Evolutionary conservation across 2,113 vertebrate genomes (phyloP).

Genomic region (Illadopsis cleaveri): DNA sequence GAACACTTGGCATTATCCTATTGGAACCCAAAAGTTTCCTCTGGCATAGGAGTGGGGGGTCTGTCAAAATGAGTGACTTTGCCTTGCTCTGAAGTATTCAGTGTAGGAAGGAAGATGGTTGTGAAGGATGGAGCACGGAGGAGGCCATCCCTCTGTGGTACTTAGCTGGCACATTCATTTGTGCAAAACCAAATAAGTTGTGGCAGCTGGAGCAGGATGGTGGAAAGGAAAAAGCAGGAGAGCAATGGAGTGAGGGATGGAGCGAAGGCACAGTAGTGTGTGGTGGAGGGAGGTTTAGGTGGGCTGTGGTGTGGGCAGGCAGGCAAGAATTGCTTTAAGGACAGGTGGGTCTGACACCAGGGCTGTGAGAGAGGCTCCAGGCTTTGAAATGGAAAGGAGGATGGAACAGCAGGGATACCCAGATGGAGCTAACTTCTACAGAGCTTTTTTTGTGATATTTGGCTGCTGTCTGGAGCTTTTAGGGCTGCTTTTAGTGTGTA

Average conservation of each 20-base stretch:
- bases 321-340: neutral
- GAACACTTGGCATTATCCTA: neutral
- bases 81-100: neutral
- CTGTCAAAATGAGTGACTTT: neutral
- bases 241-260: neutral
- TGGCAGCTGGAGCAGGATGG: slow-evolving; percentile 1
- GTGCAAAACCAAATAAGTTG: neutral
- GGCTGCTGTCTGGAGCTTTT: neutral
- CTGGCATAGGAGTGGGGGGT: neutral
- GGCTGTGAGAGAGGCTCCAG: neutral
- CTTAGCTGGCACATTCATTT: neutral
- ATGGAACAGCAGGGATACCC: neutral
- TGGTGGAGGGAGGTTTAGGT: neutral
- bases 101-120: neutral
- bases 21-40: neutral
- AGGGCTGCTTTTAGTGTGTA: neutral
- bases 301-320: neutral
- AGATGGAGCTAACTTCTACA: neutral
- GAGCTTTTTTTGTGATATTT: neutral
- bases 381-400: neutral
- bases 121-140: neutral
- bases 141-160: neutral
- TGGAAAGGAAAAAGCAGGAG: neutral
- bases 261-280: neutral
- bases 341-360: neutral